Conservation (phyloP, 1,140 invertebrate genomes). For the Heliconius eleuchia region DNA sequence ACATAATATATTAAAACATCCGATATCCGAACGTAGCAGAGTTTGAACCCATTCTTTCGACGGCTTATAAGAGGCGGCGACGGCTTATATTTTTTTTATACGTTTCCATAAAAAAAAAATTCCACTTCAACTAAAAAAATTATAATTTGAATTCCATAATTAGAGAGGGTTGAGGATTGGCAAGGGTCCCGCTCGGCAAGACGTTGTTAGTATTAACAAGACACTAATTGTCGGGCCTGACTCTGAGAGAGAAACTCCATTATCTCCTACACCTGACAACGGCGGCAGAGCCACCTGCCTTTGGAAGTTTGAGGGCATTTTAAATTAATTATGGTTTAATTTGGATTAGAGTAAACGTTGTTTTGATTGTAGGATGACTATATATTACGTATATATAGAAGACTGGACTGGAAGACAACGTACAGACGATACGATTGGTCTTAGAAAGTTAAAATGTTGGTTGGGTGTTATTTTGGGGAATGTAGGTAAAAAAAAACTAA, state of each 20-base stretch:
- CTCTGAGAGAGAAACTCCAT: background rate
- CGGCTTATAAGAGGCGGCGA: too few relatives aligned
- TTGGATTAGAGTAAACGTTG: background rate
- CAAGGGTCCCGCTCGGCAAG: background rate
- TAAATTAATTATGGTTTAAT: background rate
- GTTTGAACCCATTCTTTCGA: too few relatives aligned
- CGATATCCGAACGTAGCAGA: too few relatives aligned
- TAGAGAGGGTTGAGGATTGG: conserved; percentile 4
- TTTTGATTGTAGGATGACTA: too few relatives aligned
- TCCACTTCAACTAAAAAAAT: too few relatives aligned
- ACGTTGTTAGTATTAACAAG: conserved; percentile 23
- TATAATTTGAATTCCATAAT: conserved; percentile 10
- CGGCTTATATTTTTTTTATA: too few relatives aligned
- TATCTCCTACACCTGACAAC: conserved; percentile 4
- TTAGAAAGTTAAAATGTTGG: too few relatives aligned
- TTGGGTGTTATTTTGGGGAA: too few relatives aligned
- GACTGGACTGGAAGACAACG: background rate
- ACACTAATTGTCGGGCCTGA: conserved; percentile 14
- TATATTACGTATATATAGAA: too few relatives aligned
- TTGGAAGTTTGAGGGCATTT: background rate
- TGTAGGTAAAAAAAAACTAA: too few relatives aligned
- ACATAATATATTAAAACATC: too few relatives aligned
- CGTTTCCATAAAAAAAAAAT: too few relatives aligned
- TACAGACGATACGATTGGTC: background rate
- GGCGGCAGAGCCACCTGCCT: background rate